Percentiles rank a stretch among this genome's conserved stretches.
Conservation (phyloP, 2,113 vertebrate genomes). For the Micromys minutus region DNA sequence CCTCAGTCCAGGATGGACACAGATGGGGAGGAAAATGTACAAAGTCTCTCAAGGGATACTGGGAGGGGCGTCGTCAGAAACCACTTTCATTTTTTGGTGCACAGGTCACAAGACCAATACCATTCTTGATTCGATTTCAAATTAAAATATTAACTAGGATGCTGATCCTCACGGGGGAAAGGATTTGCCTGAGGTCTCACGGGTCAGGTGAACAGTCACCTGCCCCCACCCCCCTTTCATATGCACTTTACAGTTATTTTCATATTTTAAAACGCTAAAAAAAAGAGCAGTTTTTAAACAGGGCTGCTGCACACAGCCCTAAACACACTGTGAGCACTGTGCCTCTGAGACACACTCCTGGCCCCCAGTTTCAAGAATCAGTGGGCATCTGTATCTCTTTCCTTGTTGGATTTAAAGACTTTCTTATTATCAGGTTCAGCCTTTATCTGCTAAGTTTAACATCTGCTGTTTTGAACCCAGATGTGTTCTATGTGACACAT, state of each 20-base stretch:
- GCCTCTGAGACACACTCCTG: neutral
- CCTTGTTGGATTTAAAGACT: neutral
- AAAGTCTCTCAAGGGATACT: neutral
- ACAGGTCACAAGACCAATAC: neutral
- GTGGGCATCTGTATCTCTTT: neutral
- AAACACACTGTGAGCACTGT: neutral
- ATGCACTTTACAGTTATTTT: neutral
- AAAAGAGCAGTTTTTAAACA: neutral
- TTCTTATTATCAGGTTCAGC: neutral
- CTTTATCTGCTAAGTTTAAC: neutral
- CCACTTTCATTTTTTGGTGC: neutral
- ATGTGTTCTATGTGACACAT: neutral
- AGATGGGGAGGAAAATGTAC: neutral
- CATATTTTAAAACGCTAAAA: neutral
- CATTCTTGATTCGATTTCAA: neutral
- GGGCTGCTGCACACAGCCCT: too few species aligned
- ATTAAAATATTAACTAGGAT: neutral
- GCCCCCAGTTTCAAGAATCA: neutral
- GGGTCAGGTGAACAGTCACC: neutral
- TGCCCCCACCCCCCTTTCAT: neutral
- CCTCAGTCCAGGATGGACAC: neutral
- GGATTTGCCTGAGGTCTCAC: neutral
- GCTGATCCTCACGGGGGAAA: neutral
- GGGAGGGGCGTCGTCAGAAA: neutral
- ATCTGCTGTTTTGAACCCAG: neutral